Base-by-base conservation (phyloP, 2,797 vertebrate genomes). In the Antennarius maculatus region DNA sequence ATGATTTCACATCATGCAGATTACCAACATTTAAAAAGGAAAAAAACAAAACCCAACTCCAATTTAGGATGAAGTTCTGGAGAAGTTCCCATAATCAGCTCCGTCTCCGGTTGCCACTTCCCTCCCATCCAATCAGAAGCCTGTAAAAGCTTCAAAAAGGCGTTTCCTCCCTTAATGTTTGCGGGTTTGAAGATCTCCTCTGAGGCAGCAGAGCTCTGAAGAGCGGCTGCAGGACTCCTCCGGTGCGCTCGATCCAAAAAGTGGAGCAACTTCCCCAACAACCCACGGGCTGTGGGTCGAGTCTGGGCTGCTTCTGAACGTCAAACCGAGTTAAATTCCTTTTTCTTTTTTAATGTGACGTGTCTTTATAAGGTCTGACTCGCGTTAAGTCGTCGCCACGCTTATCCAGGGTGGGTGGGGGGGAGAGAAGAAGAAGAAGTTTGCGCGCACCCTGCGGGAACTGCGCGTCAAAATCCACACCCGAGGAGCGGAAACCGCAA, bases 71-170 rank as follows among this genome's bases (percentile, higher is more conserved):
- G 76, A 49, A 66, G 31, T 17, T 16, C 48, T 77, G 65, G 63
- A 79, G 48, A 49, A 11, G 66, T 75, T 76, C 71, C 84, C 72
- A 54, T 57, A 66, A 57, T 14, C 68, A 56, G 37, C 53, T 49
- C 58, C 50, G 54, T 68, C 52, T 73, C 58, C 65, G 45, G 62
- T 78, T 71, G 62, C 63, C 68, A 4, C 63, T 73, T 75, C 70
- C 69, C 46, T 2, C 1, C 37, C 60, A 52, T 46, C 93, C 93
- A 93, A 94, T 93, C 89, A 85, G 87, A 49, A 52, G 63, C 52
- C 49, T 54, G 71, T 29, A 63, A 69, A 34, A 4, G 71, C 72
- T 79, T 75, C 29, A 66, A 70, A 23, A 76, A 69, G 89, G 92
- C 92, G 92, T 88, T 78, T 88, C 91, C 80, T 78, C 67, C 49